These are phyloP conservation scores for Pterocles orientalis DNA, from an alignment of 2,113 vertebrate genomes.

Conservation along the genomic window DNA sequence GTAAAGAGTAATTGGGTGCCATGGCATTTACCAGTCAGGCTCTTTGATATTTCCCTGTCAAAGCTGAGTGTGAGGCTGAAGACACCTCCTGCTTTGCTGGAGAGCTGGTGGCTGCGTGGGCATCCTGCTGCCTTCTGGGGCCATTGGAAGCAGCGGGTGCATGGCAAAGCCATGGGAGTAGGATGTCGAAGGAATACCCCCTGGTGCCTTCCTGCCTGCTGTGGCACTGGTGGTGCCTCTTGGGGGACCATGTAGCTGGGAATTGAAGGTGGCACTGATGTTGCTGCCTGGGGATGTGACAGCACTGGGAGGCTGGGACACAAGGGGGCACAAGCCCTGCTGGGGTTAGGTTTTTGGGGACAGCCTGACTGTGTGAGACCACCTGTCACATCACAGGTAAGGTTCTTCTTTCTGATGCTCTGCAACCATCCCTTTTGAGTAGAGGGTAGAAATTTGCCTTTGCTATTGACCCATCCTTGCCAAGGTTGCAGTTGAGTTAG, in stretches of 20 bases:
- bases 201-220: not conserved
- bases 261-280: not conserved
- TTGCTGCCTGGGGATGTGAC: not conserved
- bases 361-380: not conserved
- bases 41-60: not conserved
- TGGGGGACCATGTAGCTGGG: not conserved
- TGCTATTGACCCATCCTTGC: not conserved
- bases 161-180: not conserved
- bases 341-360: not conserved
- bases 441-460: not conserved
- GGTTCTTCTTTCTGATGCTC: not conserved
- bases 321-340: not conserved
- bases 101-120: not conserved
- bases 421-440: not conserved
- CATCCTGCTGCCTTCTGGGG: not conserved
- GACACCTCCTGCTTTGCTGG: not conserved
- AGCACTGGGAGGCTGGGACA: not conserved
- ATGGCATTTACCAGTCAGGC: not conserved
- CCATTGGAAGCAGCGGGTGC: not conserved
- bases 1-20: not conserved
- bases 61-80: not conserved
- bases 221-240: not conserved
- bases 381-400: not conserved
- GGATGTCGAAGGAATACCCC: not conserved
- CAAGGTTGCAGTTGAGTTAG: not conserved